Conservation (phyloP, 1,140 invertebrate genomes). For the Penaeus indicus region DNA sequence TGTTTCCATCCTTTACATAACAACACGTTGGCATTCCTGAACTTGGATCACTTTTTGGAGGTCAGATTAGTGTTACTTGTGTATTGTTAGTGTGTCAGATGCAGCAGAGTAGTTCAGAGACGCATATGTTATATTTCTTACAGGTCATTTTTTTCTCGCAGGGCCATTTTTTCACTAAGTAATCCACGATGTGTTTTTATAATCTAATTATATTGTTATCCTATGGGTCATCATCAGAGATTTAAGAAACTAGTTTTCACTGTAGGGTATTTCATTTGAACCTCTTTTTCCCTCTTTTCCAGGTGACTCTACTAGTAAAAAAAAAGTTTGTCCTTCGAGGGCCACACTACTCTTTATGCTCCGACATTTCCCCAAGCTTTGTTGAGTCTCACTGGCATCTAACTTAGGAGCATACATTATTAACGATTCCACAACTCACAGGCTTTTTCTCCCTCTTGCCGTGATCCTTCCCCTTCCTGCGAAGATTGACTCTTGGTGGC, state of each 20-base stretch:
- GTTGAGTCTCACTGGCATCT: constrained; percentile 73
- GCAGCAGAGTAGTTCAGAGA: too few relatives aligned
- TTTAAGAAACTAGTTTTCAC: neutral
- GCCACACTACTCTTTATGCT: constrained; percentile 73
- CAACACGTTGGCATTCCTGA: constrained; percentile 71
- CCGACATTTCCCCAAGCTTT: constrained; percentile 72
- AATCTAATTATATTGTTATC: too few relatives aligned
- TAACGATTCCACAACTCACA: constrained; percentile 72
- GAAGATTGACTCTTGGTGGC: constrained; percentile 71
- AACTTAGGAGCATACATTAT: constrained; percentile 70
- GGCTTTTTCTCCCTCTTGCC: constrained; percentile 71
- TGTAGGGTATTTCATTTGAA: neutral
- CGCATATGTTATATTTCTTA: too few relatives aligned
- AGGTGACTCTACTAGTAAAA: constrained; percentile 71
- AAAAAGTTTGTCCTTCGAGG: constrained; percentile 73
- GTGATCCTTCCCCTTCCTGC: constrained; percentile 70
- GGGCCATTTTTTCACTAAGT: too few relatives aligned
- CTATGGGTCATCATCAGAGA: too few relatives aligned
- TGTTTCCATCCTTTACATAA: constrained; percentile 63
- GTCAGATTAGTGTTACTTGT: constrained; percentile 63
- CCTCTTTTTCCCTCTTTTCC: neutral
- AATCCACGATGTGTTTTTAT: too few relatives aligned
- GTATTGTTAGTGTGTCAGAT: too few relatives aligned
- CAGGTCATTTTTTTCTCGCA: too few relatives aligned
- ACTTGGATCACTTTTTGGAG: constrained; percentile 73